Conservation (phyloP, 2,113 vertebrate species). For the Reinhardtius hippoglossoides region DNA sequence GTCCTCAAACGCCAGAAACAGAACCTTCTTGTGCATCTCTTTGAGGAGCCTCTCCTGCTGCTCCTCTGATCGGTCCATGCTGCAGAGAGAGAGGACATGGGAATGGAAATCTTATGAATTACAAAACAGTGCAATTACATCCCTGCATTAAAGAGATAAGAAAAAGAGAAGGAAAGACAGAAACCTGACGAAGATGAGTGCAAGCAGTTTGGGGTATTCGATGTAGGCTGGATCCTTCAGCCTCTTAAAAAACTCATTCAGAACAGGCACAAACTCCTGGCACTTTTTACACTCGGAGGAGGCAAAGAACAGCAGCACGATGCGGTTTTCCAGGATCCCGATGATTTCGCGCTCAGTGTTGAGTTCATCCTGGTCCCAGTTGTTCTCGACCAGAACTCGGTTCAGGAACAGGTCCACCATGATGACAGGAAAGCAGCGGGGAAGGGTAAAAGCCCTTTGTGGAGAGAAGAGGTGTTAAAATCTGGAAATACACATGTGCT, state of each 20-base stretch:
- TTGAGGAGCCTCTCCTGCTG: conserved; percentile 85
- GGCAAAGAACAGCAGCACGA: conserved; percentile 90
- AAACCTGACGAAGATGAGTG: conserved; percentile 86
- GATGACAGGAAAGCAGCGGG: conserved; percentile 3
- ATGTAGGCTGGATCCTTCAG: conserved; percentile 91
- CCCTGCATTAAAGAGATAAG: not conserved
- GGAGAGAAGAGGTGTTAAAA: conserved; percentile 3
- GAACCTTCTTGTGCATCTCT: conserved; percentile 86
- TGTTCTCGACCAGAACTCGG: conserved; percentile 86
- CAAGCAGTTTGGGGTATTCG: conserved; percentile 86
- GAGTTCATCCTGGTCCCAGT: conserved; percentile 86
- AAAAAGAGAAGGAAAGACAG: not conserved
- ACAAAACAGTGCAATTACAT: not conserved
- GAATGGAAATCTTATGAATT: conserved; percentile 19
- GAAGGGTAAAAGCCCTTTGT: conserved; percentile 2
- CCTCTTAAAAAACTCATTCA: conserved; percentile 87
- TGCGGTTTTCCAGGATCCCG: conserved; percentile 86
- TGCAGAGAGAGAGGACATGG: conserved; percentile 45
- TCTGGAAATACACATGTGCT: not conserved
- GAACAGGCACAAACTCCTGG: conserved; percentile 81
- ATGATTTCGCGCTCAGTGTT: conserved; percentile 87
- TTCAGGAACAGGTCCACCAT: conserved; percentile 90
- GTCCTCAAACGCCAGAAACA: conserved; percentile 89
- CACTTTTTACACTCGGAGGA: conserved; percentile 78
- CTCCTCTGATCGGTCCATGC: conserved; percentile 84